Percentiles rank a stretch among this genome's conserved stretches.
These are phyloP conservation scores for Cyanocitta stelleri DNA, from an alignment of 2,113 vertebrate species.

Conservation along the genomic window DNA sequence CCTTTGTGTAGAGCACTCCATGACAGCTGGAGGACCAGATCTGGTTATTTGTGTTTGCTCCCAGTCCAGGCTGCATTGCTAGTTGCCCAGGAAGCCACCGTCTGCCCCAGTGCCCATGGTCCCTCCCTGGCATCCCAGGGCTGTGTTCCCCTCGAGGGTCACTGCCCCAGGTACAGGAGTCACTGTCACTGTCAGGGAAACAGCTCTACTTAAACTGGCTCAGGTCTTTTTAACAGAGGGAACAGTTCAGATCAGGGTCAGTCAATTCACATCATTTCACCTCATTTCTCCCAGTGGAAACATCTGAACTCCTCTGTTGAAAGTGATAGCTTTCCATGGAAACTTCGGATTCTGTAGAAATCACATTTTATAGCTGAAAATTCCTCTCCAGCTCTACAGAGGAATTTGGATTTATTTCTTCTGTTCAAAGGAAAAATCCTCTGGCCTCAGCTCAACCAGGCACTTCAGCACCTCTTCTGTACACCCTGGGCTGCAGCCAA, in stretches of 20 bases:
- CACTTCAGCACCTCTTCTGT: background rate
- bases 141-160: rapidly evolving
- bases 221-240: background rate
- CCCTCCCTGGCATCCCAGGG: background rate
- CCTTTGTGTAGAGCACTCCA: background rate
- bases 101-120: background rate
- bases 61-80: background rate
- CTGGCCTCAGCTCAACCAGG: background rate
- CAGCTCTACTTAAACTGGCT: background rate
- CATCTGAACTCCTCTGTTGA: background rate
- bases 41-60: background rate
- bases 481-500: background rate
- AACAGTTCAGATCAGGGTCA: background rate
- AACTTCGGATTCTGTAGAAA: background rate
- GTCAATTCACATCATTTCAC: background rate
- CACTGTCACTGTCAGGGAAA: background rate
- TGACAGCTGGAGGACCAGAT: background rate
- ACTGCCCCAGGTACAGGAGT: background rate
- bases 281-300: background rate
- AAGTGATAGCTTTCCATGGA: background rate
- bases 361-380: background rate
- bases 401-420: background rate
- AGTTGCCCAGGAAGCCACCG: background rate
- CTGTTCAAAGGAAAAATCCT: background rate
- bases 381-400: background rate